Evolutionary conservation across 1,140 invertebrate genomes (phyloP).

Genomic region (Cydia splendana): DNA sequence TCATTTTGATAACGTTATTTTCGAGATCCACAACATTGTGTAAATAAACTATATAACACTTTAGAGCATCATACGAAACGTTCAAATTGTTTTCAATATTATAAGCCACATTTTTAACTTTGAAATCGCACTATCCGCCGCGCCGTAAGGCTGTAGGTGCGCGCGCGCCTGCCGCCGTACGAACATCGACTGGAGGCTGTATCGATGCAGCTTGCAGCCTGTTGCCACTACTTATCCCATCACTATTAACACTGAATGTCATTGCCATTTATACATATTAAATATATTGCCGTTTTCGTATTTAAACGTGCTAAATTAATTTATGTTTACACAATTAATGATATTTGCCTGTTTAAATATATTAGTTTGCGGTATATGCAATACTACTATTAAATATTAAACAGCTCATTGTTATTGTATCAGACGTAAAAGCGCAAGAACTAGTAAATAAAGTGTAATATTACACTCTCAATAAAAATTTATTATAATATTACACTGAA

Average conservation of each 20-base stretch:
- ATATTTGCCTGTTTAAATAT: no score
- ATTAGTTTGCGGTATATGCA: not conserved
- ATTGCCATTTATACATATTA: conserved; percentile 17
- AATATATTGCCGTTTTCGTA: not conserved
- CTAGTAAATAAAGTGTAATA: no score
- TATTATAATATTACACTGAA: not conserved
- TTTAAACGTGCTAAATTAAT: conserved; percentile 3
- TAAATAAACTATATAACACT: not conserved
- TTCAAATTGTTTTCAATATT: not conserved
- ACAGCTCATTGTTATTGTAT: not conserved
- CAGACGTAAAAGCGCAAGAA: no score
- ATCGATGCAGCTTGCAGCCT: conserved; percentile 66
- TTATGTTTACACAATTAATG: not conserved
- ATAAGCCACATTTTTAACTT: not conserved
- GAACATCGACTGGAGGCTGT: conserved; percentile 71
- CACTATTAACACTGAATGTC: conserved; percentile 55
- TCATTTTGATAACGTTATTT: conserved; percentile 47
- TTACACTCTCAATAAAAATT: no score
- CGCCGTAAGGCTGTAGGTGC: conserved; percentile 41
- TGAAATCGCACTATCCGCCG: not conserved
- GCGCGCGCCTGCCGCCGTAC: conserved; percentile 67
- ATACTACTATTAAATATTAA: not conserved
- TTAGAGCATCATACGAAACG: not conserved
- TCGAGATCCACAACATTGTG: conserved; percentile 32
- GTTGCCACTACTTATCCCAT: conserved; percentile 53